phyloP scores from a whole-genome alignment of 1,140 invertebrate species.

The Habropoda laboriosa region DNA sequence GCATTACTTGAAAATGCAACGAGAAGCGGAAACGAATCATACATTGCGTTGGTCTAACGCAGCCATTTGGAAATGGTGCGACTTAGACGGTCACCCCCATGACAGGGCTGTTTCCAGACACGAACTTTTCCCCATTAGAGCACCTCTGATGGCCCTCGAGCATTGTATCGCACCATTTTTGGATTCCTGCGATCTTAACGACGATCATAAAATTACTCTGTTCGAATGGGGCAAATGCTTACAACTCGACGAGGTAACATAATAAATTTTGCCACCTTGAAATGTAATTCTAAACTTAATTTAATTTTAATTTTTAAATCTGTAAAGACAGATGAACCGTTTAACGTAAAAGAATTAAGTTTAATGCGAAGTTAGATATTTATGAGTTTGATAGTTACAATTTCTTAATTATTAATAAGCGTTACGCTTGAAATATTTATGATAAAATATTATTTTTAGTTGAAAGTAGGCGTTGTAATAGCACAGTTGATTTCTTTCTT shows the following conservation, averaged over 20 bases:
- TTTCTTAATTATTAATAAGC: neutral
- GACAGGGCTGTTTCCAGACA: conserved; percentile 94
- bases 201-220: conserved; percentile 94
- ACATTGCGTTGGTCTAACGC: conserved; percentile 93
- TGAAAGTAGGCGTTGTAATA: neutral
- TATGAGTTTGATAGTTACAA: neutral
- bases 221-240: conserved; percentile 96
- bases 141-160: conserved; percentile 95
- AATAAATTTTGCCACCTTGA: no score
- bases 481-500: neutral
- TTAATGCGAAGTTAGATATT: neutral
- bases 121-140: conserved; percentile 96
- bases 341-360: neutral
- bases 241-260: conserved; percentile 90
- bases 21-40: conserved; percentile 92
- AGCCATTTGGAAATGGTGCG: conserved; percentile 98
- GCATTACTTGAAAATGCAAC: conserved; percentile 92
- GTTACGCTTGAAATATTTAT: neutral
- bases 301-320: neutral
- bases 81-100: conserved; percentile 93
- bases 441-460: no score
- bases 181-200: conserved; percentile 92
- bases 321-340: neutral
- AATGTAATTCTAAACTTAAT: neutral
- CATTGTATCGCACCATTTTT: conserved; percentile 98